Evolutionary conservation across 2,888 invertebrate species (phyloP), one percentile per base, ranked within the genome.

Genomic region (Chrysolina haemoptera): DNA sequence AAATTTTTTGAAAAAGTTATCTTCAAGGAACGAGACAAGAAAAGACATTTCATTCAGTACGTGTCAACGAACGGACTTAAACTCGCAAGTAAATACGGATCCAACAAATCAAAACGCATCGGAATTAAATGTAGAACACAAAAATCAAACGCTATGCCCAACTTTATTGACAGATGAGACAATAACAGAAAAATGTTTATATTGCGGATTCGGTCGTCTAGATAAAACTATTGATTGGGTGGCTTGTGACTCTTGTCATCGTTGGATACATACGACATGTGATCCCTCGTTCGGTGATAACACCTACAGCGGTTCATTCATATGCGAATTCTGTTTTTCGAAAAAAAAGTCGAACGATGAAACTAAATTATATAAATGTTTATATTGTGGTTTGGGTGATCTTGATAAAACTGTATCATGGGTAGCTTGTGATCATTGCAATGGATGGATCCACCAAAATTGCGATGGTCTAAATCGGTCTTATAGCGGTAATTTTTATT

Each of bases 231-330:
- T 59, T 20, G 55, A 41, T 40, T 76, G 76, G 73, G 68, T 74
- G 40, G 46, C 63, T 48, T 76, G 76, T 53, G 74, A 76, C 43
- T 40, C 14, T 3, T 76, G 76, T 59, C 8, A 71, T 0, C 46
- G 53, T 3, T 74, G 76, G 74, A 66, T 76, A 12, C 73, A 76
- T 43, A 27, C 5, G 5, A 5, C 27, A 27, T 27, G 27, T 27
- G 27, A 27, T 43, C 64, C 53, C 11, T 65, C 53, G n/a, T 63
- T 50, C 40, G 55, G 53, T 20, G 59, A 59, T 65, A 55, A 50
- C 16, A 62, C 62, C 35, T 62, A 27, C 22, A 62, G 9, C 20
- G 55, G 41, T 41, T 67, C 66, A 2, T 66, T 48, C 12, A 20
- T n/a, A 12, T 67, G 67, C 67, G 67, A 53, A 27, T 14, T 27